Base-by-base conservation (phyloP, 1,140 invertebrate genomes). In the Ceratitis capitata region DNA sequence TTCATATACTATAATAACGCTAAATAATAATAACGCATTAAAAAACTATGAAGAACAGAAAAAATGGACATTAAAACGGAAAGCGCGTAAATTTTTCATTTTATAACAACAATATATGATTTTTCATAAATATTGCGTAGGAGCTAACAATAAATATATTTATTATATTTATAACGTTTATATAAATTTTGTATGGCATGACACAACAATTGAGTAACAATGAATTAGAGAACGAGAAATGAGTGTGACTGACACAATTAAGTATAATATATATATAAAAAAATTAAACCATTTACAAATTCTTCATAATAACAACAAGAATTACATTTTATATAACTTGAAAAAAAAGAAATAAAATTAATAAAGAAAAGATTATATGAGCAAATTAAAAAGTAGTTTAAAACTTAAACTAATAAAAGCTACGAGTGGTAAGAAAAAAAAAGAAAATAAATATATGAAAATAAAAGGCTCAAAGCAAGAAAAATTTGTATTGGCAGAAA, bases 131-230 rank as follows among this genome's bases (percentile, higher is more conserved):
- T 82, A 82, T 74, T 61, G 26, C 53, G 3, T 85, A 69, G n/a
- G 32, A 51, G 32, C 69, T 78, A 78, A 78, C 69, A 78, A 78
- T 78, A 45, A 45, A 14, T 78, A 78, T 39, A 69, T 61, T 16
- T 19, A 69, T 69, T n/a, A 19, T 56, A 19, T 56, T 56, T 61
- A 61, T 26, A n/a, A n/a, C n/a, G 19, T 78, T 47, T 26, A 78
- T 78, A 82, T 84, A 88, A 88, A n/a, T 90, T 90, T 89, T 89
- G 88, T 89, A 90, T 89, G 89, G 88, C 89, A 91, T 91, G 89
- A 88, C 89, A 90, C 89, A 91, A 90, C 89, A 86, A 86, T 86
- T 78, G 74, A 83, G 53, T 45, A 78, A 78, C 69, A 78, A 78
- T 78, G 69, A 78, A 78, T 45, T 78, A 78, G 47, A 83, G 47